phyloP scores from a whole-genome alignment of 2,888 invertebrate species.

The Callyntrura guangdongensis region DNA sequence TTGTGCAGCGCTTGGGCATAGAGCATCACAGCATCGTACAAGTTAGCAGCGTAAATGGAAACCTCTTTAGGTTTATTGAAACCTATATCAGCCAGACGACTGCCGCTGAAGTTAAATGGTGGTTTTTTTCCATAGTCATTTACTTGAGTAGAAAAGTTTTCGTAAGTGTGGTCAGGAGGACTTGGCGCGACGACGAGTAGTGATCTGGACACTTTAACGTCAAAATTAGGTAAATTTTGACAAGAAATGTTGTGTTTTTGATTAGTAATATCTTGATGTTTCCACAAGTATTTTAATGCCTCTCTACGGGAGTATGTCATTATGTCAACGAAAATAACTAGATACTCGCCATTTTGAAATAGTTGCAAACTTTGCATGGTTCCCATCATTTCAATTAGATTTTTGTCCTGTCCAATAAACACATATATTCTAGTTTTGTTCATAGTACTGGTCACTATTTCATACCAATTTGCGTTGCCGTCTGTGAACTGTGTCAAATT shows the following conservation, averaged over 20 bases:
- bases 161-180: constrained; percentile 90
- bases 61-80: constrained; percentile 90
- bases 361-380: constrained; percentile 93
- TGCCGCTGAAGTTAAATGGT: constrained; percentile 92
- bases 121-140: constrained; percentile 91
- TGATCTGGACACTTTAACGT: constrained; percentile 89
- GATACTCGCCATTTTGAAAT: constrained; percentile 96
- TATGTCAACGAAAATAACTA: constrained; percentile 98
- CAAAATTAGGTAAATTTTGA: constrained; percentile 82
- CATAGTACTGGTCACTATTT: constrained; percentile 93
- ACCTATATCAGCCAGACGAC: constrained; percentile 62
- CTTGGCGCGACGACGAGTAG: constrained; percentile 96
- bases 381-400: constrained; percentile 95
- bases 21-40: constrained; percentile 97
- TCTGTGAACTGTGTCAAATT: constrained; percentile 91
- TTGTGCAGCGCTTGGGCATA: constrained; percentile 95
- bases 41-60: constrained; percentile 96
- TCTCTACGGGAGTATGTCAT: constrained; percentile 93
- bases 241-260: constrained; percentile 76
- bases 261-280: constrained; percentile 86
- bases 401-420: constrained; percentile 94
- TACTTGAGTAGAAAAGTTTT: constrained; percentile 93
- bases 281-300: constrained; percentile 92
- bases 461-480: constrained; percentile 92
- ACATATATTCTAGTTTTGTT: constrained; percentile 97